Base-by-base conservation (phyloP, 2,113 vertebrate genomes). In the Microtus ochrogaster region DNA sequence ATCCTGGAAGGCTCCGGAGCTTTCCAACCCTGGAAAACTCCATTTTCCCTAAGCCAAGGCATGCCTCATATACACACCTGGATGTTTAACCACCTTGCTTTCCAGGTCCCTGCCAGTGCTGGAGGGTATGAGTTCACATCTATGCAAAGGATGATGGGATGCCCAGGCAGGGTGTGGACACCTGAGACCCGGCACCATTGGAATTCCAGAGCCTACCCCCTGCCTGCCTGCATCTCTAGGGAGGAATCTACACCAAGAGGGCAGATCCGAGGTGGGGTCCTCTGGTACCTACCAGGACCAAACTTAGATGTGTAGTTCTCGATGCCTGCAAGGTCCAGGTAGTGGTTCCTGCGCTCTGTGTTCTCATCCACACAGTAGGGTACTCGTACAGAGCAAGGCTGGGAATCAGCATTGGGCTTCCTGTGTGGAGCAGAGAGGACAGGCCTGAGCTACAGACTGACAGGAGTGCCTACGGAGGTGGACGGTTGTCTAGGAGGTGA, bases 311-410 rank as follows among this genome's bases (percentile, higher is more conserved):
- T 99, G 97, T 99, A 99, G 98, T 99, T 99, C 96, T 99, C 99
- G 2, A 99, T 99, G 11, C 99, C 99, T 0, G 99, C 99, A 74
- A 99, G 98, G 97, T 99, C 99, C 97, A 99, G 98, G 96, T 99
- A 99, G 98, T 99, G 99, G 98, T 99, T 99, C 96, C 99, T 98
- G 92, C 99, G 98, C 97, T 99, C 99, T 0, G 99, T 99, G 97
- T 99, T 99, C 97, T 99, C 99, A 16, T 99, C 99, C 96, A 99
- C 98, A 76, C 99, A 98, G 98, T 99, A 99, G 87, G 98, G 98
- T 5, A 98, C 98, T 68, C 98, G 98, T 26, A 63, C 82, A 0
- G 91, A 2, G 77, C 94, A 97, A 77, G 89, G 44, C 44, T 81
- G 97, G 1, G 97, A 89, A 26, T 98, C 98, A 1, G 92, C 95